Evolutionary conservation across 2,113 vertebrate genomes (phyloP).

Genomic region (Neodon shergylaensis): DNA sequence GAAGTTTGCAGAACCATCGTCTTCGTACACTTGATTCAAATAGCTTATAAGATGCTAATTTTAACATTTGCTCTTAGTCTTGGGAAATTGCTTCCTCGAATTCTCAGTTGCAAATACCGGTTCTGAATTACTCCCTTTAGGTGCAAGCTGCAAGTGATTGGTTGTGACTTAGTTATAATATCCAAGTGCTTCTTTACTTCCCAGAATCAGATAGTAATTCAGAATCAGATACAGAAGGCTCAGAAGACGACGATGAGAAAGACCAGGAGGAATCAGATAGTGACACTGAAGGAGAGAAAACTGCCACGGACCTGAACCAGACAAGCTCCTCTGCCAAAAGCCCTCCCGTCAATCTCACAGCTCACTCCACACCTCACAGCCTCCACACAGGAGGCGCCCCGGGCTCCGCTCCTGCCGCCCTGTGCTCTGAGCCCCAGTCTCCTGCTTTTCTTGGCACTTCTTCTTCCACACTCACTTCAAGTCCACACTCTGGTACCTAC

Average conservation of each 20-base stretch:
- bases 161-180: constrained; percentile 76
- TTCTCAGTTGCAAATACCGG: constrained; percentile 46
- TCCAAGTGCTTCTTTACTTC: constrained; percentile 79
- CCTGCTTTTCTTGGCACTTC: constrained; percentile 85
- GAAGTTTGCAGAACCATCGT: constrained; percentile 47
- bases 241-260: constrained; percentile 92
- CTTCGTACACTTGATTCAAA: constrained; percentile 35
- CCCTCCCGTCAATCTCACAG: constrained; percentile 87
- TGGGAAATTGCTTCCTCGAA: constrained; percentile 43
- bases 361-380: constrained; percentile 92
- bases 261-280: constrained; percentile 90
- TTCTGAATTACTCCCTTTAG: constrained; percentile 62
- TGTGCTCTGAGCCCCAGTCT: constrained; percentile 87
- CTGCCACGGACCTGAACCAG: constrained; percentile 86
- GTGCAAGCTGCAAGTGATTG: constrained; percentile 52
- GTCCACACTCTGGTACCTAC: constrained; percentile 89
- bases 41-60: constrained; percentile 35
- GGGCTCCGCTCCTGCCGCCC: constrained; percentile 83
- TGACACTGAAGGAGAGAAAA: constrained; percentile 90
- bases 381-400: constrained; percentile 89
- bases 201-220: constrained; percentile 95
- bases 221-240: constrained; percentile 93
- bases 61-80: constrained; percentile 45
- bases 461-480: constrained; percentile 85
- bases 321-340: constrained; percentile 88